Evolutionary conservation across 2,797 vertebrate genomes (phyloP), one percentile per base, ranked within the genome.

Genomic region (Nannoperca obscura): DNA sequence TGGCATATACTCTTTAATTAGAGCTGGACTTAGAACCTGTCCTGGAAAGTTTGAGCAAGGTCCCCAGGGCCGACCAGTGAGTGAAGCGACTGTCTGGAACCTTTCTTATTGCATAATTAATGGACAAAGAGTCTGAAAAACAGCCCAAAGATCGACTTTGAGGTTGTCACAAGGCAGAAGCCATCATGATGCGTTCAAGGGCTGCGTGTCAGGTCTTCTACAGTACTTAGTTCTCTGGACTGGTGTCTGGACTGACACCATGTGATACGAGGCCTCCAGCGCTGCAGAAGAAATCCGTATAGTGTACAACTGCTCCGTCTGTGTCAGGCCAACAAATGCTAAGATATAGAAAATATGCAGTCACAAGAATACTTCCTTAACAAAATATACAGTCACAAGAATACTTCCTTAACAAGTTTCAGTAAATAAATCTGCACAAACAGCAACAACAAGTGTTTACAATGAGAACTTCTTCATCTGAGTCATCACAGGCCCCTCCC

Each of bases 391-490:
- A n/a, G 0, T 5, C 36, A 34, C n/a, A 27, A 8, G 44, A 60
- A 34, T 7, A 42, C 30, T 5, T 36, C 34, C 34, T 46, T 1
- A 22, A 59, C 5, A 20, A 38, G 34, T 67, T 70, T 44, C n/a
- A 30, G 22, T 44, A 32, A 74, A 77, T 77, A n/a, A 24, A 70
- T 59, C 52, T 38, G 36, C 53, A 58, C 52, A 74, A 74, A 73
- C 24, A 49, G 22, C 38, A 54, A 42, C 32, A 60, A 54, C 34
- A 32, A n/a, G 34, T 49, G n/a, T 52, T 78, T 49, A 36, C 62
- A 76, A 5, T 27, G 36, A 69, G 9, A 72, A 58, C n/a, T 54
- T 84, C 58, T 71, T 47, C 32, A 8, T 60, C 38, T 12, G 69
- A 74, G 49, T 76, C 72, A 62, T 76, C 47, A 12, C 15, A 27